Percentiles rank a stretch among this genome's conserved stretches.
These are phyloP conservation scores for Alcedo atthis DNA, from an alignment of 2,797 vertebrate genomes.

Conservation along the genomic window DNA sequence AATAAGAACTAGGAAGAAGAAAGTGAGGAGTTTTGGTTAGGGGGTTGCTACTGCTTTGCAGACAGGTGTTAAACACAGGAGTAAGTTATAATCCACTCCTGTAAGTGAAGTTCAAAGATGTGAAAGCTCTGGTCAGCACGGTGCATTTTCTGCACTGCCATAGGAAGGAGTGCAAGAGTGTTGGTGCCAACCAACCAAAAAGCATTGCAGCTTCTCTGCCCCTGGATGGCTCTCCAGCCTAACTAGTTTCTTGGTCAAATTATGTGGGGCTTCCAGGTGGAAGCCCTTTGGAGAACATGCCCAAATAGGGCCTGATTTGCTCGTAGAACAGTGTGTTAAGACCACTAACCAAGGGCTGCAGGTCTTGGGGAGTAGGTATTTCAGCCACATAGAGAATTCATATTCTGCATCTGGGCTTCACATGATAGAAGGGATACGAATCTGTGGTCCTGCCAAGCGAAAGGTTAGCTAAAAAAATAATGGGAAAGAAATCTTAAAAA, in stretches of 20 bases:
- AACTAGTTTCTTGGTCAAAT: background rate
- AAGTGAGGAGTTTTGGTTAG: background rate
- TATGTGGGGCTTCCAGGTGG: background rate
- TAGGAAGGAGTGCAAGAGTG: background rate
- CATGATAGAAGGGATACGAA: background rate
- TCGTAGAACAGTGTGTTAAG: rapidly evolving
- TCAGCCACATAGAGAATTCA: background rate
- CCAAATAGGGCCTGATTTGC: background rate
- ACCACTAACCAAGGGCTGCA: rapidly evolving
- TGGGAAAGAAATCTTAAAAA: background rate
- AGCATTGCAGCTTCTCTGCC: background rate
- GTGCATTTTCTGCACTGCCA: rapidly evolving
- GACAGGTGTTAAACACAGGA: background rate
- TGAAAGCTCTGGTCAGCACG: background rate
- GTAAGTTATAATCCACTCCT: background rate
- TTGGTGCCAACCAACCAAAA: background rate
- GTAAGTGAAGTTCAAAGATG: background rate
- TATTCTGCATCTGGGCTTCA: background rate
- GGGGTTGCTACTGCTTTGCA: background rate
- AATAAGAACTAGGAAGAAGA: conserved; percentile 33
- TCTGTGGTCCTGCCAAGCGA: background rate
- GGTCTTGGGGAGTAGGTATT: background rate
- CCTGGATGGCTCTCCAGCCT: background rate
- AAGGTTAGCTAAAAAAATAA: background rate
- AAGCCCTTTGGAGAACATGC: background rate